Evolutionary conservation across 2,797 vertebrate genomes (phyloP).

Genomic region (Chromobotia macracanthus): DNA sequence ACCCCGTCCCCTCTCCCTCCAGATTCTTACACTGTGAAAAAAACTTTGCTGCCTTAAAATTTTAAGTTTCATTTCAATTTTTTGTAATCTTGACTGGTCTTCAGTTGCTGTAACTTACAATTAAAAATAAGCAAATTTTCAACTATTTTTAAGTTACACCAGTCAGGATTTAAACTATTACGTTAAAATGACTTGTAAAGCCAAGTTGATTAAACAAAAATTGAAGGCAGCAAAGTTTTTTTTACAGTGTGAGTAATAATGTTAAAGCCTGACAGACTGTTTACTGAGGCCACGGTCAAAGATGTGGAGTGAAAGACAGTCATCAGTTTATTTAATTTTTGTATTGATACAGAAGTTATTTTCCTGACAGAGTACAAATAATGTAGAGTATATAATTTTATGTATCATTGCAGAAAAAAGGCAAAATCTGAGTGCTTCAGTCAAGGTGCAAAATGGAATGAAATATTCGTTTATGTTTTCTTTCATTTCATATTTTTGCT

Average conservation of each 20-base stretch:
- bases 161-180: too few relatives aligned
- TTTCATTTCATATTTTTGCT: constrained; percentile 64
- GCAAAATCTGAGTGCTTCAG: constrained; percentile 87
- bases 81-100: too few relatives aligned
- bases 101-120: too few relatives aligned
- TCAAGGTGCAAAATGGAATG: constrained; percentile 76
- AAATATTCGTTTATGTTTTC: constrained; percentile 74
- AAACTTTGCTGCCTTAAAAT: too few relatives aligned
- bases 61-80: too few relatives aligned
- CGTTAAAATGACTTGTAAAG: too few relatives aligned
- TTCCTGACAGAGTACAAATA: constrained; percentile 83
- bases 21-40: too few relatives aligned
- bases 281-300: constrained; percentile 62
- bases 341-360: constrained; percentile 91
- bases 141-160: too few relatives aligned
- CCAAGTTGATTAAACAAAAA: too few relatives aligned
- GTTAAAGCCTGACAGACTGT: constrained; percentile 76
- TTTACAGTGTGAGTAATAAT: too few relatives aligned
- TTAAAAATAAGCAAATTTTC: too few relatives aligned
- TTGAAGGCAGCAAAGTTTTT: too few relatives aligned
- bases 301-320: constrained; percentile 83
- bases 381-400: constrained; percentile 90
- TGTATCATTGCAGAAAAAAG: constrained; percentile 93
- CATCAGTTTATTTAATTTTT: constrained; percentile 91
- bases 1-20: constrained; percentile 48